These are phyloP conservation scores for Xanthostigma xanthostigma DNA, from an alignment of 2,888 invertebrate genomes.

Conservation along the genomic window DNA sequence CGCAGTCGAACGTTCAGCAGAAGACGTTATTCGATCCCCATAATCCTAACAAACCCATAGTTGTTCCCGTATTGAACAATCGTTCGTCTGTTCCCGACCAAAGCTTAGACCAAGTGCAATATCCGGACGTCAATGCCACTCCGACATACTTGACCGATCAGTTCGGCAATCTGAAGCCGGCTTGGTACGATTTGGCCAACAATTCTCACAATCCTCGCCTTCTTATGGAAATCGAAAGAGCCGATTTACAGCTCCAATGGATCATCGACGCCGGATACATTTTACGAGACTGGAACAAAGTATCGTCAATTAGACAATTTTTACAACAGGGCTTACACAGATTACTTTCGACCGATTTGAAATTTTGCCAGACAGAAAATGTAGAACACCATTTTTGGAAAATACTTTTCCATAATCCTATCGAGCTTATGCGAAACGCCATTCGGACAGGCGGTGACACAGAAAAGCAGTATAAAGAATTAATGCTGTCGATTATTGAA, in stretches of 20 bases:
- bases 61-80: slow-evolving; percentile 39
- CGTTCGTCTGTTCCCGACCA: slow-evolving; percentile 20
- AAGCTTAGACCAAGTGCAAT: not conserved
- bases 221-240: slow-evolving; percentile 48
- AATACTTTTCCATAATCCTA: slow-evolving; percentile 73
- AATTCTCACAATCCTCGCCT: slow-evolving; percentile 18
- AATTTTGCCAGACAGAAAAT: slow-evolving; percentile 74
- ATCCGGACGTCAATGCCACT: slow-evolving; percentile 1
- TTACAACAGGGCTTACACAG: slow-evolving; percentile 52
- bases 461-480: slow-evolving; percentile 47
- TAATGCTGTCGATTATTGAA: slow-evolving; percentile 55
- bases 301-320: slow-evolving; percentile 44
- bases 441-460: slow-evolving; percentile 43
- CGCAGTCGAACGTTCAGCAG: slow-evolving; percentile 19
- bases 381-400: slow-evolving; percentile 88
- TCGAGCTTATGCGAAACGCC: slow-evolving; percentile 64
- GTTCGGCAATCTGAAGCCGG: slow-evolving; percentile 33
- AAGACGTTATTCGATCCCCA: slow-evolving; percentile 45
- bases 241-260: slow-evolving; percentile 51
- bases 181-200: slow-evolving; percentile 34
- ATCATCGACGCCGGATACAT: slow-evolving; percentile 44
- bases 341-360: slow-evolving; percentile 61
- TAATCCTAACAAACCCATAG: slow-evolving; percentile 56
- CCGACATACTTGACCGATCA: slow-evolving; percentile 29
- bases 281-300: slow-evolving; percentile 48